phyloP scores from a whole-genome alignment of 2,888 invertebrate species.

The Aleiodes alternator region DNA sequence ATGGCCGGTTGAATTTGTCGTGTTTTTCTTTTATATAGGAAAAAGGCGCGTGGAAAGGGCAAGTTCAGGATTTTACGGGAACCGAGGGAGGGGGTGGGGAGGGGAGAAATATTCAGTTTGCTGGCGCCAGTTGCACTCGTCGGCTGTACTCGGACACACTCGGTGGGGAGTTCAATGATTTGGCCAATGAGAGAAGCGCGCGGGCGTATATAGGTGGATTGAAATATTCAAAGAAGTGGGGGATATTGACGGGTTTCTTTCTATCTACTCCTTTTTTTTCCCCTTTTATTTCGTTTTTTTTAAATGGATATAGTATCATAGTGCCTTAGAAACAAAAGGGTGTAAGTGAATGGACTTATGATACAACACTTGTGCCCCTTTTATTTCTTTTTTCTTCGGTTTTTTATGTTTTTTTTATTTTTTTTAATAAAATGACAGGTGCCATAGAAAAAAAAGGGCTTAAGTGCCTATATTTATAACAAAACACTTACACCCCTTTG shows the following conservation, averaged over 20 bases:
- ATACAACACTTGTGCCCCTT: too few relatives aligned
- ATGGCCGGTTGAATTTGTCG: conserved; percentile 65
- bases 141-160: conserved; percentile 51
- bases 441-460: too few relatives aligned
- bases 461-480: too few relatives aligned
- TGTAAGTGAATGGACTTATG: too few relatives aligned
- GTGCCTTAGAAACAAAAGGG: too few relatives aligned
- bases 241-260: conserved; percentile 2
- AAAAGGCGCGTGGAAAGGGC: conserved; percentile 44
- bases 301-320: too few relatives aligned
- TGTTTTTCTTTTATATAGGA: conserved; percentile 69
- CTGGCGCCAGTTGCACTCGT: conserved; percentile 31
- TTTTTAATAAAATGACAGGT: too few relatives aligned
- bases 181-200: conserved; percentile 38
- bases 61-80: conserved; percentile 1
- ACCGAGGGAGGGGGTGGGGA: conserved; percentile 46
- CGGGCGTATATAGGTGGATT: conserved; percentile 46
- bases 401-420: too few relatives aligned
- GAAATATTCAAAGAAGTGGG: conserved; percentile 41
- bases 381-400: too few relatives aligned
- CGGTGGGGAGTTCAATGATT: conserved; percentile 21
- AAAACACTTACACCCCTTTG: too few relatives aligned
- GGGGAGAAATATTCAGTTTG: conserved; percentile 46
- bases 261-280: too few relatives aligned
- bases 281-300: too few relatives aligned